These are phyloP conservation scores for Lycophotia porphyrea DNA, from an alignment of 2,888 invertebrate species.

Conservation along the genomic window DNA sequence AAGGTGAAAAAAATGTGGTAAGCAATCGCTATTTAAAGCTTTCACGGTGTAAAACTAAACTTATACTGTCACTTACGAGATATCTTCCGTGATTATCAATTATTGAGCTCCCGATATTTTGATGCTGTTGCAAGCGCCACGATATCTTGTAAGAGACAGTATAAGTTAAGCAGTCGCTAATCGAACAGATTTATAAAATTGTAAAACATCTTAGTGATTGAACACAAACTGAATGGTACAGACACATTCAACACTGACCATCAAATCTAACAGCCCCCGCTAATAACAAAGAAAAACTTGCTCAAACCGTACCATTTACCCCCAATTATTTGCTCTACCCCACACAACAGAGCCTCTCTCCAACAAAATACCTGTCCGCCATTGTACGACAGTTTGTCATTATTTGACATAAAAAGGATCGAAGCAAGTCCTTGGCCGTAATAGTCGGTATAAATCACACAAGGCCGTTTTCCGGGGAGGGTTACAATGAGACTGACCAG, in stretches of 20 bases:
- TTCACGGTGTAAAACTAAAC: no score
- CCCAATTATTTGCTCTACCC: slow-evolving; percentile 51
- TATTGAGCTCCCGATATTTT: no score
- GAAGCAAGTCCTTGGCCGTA: slow-evolving; percentile 49
- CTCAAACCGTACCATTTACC: slow-evolving; percentile 29
- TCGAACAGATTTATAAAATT: neutral
- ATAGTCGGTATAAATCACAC: slow-evolving; percentile 49
- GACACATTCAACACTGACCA: slow-evolving; percentile 5
- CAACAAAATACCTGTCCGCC: slow-evolving; percentile 54
- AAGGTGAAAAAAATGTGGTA: neutral
- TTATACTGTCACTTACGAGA: no score
- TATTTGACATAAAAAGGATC: slow-evolving; percentile 60
- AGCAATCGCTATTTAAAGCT: no score
- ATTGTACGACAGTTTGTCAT: slow-evolving; percentile 57
- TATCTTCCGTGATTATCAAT: no score
- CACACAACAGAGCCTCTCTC: slow-evolving; percentile 36
- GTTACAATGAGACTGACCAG: slow-evolving; percentile 23
- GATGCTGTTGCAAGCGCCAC: no score
- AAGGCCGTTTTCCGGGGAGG: slow-evolving; percentile 32
- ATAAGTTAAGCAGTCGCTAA: neutral
- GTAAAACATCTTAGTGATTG: neutral
- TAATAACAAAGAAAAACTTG: slow-evolving; percentile 31
- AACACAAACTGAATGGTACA: neutral
- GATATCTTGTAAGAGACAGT: no score
- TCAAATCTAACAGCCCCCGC: slow-evolving; percentile 7